Conservation (phyloP, 2,888 invertebrate genomes). For the Amaurobius ferox region DNA sequence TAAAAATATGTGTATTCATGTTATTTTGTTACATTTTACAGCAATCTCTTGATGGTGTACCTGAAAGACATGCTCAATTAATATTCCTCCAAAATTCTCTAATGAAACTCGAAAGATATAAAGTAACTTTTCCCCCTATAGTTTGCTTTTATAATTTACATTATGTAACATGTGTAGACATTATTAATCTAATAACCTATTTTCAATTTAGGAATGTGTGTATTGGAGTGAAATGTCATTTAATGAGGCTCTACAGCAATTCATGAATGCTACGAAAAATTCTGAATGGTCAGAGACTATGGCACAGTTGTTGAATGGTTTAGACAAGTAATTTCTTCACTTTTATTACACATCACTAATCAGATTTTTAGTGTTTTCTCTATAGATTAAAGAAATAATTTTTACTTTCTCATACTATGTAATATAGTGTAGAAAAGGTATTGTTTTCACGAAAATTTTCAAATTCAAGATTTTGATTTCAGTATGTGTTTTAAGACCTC, state of each 20-base stretch:
- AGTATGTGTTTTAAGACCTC: too few species aligned
- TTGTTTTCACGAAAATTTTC: too few species aligned
- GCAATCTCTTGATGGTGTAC: slow-evolving; percentile 74
- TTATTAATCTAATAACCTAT: too few species aligned
- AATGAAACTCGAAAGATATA: slow-evolving; percentile 81
- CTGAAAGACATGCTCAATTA: slow-evolving; percentile 80
- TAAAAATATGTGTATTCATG: neutral
- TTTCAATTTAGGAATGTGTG: slow-evolving; percentile 58
- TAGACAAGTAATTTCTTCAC: slow-evolving; percentile 64
- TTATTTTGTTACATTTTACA: slow-evolving; percentile 12
- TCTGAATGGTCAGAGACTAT: slow-evolving; percentile 79
- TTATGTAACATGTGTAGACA: neutral
- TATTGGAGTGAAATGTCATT: slow-evolving; percentile 86
- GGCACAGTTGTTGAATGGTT: slow-evolving; percentile 79
- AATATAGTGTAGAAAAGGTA: too few species aligned
- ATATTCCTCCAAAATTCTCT: slow-evolving; percentile 83
- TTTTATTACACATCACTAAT: too few species aligned
- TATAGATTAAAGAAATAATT: too few species aligned
- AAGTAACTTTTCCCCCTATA: slow-evolving; percentile 74
- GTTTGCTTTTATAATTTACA: neutral
- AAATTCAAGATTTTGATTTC: too few species aligned
- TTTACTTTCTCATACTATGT: too few species aligned
- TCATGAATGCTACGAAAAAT: slow-evolving; percentile 76
- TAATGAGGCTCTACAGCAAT: slow-evolving; percentile 84
- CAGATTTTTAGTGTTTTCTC: too few species aligned